Conservation (phyloP, 2,113 vertebrate species). For the Ptychochromis oligacanthus region DNA sequence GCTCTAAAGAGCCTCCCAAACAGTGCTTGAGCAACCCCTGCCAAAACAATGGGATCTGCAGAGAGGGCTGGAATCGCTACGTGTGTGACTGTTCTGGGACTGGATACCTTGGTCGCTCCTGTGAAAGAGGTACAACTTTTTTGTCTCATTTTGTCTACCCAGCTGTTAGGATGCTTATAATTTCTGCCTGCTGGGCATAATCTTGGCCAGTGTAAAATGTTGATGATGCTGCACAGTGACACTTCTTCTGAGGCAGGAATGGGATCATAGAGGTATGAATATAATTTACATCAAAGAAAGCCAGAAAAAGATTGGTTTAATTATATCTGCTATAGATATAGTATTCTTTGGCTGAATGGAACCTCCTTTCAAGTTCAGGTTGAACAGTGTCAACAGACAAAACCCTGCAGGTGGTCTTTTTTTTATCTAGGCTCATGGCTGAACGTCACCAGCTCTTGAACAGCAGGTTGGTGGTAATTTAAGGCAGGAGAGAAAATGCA, state of each 20-base stretch:
- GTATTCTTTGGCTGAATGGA: conserved; percentile 20
- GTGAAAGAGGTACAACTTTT: conserved; percentile 90
- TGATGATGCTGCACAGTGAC: not conserved
- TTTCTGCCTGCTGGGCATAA: not conserved
- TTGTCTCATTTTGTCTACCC: not conserved
- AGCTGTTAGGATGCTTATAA: not conserved
- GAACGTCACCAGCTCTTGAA: conserved; percentile 18
- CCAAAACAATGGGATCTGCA: conserved; percentile 93
- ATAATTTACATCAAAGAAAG: conserved; percentile 23
- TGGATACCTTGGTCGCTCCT: conserved; percentile 93
- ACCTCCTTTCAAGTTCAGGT: conserved; percentile 16
- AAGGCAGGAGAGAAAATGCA: not conserved
- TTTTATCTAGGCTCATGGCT: conserved; percentile 29
- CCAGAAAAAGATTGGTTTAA: not conserved
- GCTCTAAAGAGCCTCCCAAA: conserved; percentile 92
- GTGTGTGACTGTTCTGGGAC: conserved; percentile 97
- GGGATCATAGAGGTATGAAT: not conserved
- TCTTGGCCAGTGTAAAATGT: conserved; percentile 1
- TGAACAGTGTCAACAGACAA: not conserved
- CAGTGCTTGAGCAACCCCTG: conserved; percentile 98
- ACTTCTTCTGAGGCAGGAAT: not conserved
- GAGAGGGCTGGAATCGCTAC: conserved; percentile 98
- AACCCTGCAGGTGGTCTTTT: conserved; percentile 21
- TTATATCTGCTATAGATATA: not conserved
- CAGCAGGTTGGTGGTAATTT: conserved; percentile 16